Base-by-base conservation (phyloP, 2,888 invertebrate genomes). In the Xestia xanthographa region DNA sequence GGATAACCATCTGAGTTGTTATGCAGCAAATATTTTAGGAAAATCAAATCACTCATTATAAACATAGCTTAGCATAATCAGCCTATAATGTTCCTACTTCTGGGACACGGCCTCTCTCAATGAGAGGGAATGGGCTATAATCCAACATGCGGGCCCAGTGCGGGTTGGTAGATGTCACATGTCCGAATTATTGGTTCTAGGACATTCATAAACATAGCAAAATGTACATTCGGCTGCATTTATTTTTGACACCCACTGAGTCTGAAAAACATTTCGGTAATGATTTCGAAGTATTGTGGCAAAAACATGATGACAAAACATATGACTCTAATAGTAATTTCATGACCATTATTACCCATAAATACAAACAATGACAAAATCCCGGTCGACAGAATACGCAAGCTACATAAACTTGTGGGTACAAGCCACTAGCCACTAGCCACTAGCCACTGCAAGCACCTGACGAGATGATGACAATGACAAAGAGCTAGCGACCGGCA, bases 391-490 rank as follows among this genome's bases (percentile, higher is more conserved):
- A 2, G 22, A 29, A 45, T 53, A 72, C 58, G 5, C 53, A 8
- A 38, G 6, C 45, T 69, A 38, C 29, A 68, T 75, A n/a, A 56
- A 75, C 26, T 20, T n/a, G 50, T 56, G 67, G 66, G 45, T 68
- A 65, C 65, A 68, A 77, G n/a, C 20, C 26, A 41, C 38, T n/a
- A 6, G 63, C 38, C 26, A 41, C 38, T n/a, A 6, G 63, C 38
- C 63, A 45, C 41, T 41, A 8, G 63, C 38, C 63, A 45, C 50
- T 29, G 50, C 9, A 58, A 56, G 66, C 26, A 43, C 26, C 56
- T 71, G 82, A 71, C 82, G 67, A 62, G 65, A 75, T 67, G 86
- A 87, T 93, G 95, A 93, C 95, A 94, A 90, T 95, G 95, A 95
- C 92, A 94, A 94, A 95, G 93, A 90, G 91, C 48, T 72, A 70